Base-by-base conservation (phyloP, 2,888 invertebrate genomes). In the Caenorhabditis sp. region DNA sequence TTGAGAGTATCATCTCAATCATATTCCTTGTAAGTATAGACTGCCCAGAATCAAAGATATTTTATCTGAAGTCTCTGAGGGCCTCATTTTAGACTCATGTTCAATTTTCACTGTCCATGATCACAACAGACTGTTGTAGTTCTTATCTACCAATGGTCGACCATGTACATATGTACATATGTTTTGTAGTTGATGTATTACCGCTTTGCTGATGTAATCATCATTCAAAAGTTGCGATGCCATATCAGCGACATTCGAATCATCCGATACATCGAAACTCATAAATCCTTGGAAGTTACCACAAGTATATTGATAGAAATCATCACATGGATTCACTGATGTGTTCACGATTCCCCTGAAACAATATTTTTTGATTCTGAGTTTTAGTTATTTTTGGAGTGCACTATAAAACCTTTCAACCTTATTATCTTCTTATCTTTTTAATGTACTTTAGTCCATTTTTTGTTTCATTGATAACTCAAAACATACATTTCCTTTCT, bases 221-320 rank as follows among this genome's bases (percentile, higher is more conserved):
- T 68, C 63, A 27, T 77, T 59, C 10, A 50, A 59, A 31, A 80
- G 53, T 38, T 71, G 64, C 0, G 43, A 20, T 52, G 65, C 69
- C 80, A 80, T 80, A 43, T 71, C 69, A 49, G 25, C 54, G 52
- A 63, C 23, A 56, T 77, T 81, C 17, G 66, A 68, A 17, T 66
- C 52, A 56, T 80, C 78, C 0, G 81, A 80, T 21, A 69, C 52
- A 57, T 78, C 76, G 63, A 81, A 81, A 14, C 70, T 59, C 73
- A 78, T 80, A 4, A 31, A 50, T 17, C 63, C 67, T 14, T 69
- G 52, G 59, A 69, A 69, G 50, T 52, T 62, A 25, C 81, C 79
- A 54, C 83, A 83, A 3, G 81, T 78, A 73, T 77, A 83, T 0
- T 67, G 58, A 59, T 81, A 83, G 72, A 82, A 83, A 64, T 83